phyloP scores from a whole-genome alignment of 2,888 invertebrate genomes.

The Trypoxylon attenuatum region DNA sequence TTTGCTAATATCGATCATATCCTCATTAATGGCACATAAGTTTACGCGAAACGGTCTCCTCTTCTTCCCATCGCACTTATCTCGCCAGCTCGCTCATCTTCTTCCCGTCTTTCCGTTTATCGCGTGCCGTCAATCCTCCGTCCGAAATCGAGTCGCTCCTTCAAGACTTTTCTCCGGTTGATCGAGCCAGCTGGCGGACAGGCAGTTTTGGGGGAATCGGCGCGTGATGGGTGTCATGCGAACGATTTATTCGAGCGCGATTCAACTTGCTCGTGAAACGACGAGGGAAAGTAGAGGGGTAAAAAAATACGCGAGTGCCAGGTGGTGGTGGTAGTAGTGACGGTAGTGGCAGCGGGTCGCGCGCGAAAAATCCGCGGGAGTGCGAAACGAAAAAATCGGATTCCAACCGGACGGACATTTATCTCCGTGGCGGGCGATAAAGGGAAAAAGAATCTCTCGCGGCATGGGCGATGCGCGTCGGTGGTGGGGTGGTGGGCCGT shows the following conservation, averaged over 20 bases:
- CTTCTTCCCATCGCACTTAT: conserved; percentile 2
- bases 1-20: conserved; percentile 73
- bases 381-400: conserved; percentile 19
- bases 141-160: conserved; percentile 4
- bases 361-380: conserved; percentile 25
- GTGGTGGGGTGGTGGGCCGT: no score
- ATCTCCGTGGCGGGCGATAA: conserved; percentile 39
- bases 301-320: conserved; percentile 22
- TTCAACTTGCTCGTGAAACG: not conserved
- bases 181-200: conserved; percentile 36
- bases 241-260: not conserved
- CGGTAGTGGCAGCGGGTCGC: conserved; percentile 5
- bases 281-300: not conserved
- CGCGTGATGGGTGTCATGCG: not conserved
- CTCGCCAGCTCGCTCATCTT: not conserved
- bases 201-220: no score
- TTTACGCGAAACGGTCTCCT: conserved; percentile 15
- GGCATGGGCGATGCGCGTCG: conserved; percentile 25
- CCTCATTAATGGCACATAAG: conserved; percentile 66
- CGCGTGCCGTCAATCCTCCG: not conserved
- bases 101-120: not conserved
- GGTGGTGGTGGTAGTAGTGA: not conserved
- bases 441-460: conserved; percentile 42
- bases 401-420: conserved; percentile 25
- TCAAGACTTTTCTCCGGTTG: conserved; percentile 42